Evolutionary conservation across 1,140 invertebrate genomes (phyloP).

Genomic region (Trachelipus rathkii): DNA sequence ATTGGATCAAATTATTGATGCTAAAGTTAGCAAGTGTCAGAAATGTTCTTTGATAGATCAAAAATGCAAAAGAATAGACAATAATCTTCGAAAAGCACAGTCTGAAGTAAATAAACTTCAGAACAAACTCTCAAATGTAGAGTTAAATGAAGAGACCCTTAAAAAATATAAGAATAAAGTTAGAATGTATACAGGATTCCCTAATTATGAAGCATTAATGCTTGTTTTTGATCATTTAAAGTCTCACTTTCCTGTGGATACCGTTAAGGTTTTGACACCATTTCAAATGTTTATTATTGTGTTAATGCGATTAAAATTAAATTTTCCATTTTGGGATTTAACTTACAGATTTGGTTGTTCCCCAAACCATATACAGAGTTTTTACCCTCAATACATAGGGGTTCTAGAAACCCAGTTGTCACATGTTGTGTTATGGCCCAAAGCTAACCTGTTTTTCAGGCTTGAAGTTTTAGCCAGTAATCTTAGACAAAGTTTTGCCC

Average conservation of each 20-base stretch:
- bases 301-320: slow-evolving; percentile 22
- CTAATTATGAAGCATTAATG: slow-evolving; percentile 11
- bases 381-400: slow-evolving; percentile 24
- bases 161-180: slow-evolving; percentile 20
- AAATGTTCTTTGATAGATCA: slow-evolving; percentile 1
- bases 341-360: slow-evolving; percentile 18
- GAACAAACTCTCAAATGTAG: slow-evolving; percentile 14
- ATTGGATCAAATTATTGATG: background rate
- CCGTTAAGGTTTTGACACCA: background rate
- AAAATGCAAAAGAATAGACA: background rate
- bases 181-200: slow-evolving; percentile 25
- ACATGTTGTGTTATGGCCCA: slow-evolving; percentile 24
- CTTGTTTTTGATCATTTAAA: background rate
- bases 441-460: slow-evolving; percentile 18
- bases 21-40: background rate
- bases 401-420: slow-evolving; percentile 19
- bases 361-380: slow-evolving; percentile 16
- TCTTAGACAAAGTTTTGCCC: slow-evolving; percentile 4
- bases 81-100: background rate
- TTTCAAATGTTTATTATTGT: slow-evolving; percentile 25
- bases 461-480: slow-evolving; percentile 16
- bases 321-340: slow-evolving; percentile 24
- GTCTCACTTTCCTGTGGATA: background rate
- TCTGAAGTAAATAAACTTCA: slow-evolving; percentile 19
- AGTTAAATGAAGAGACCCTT: slow-evolving; percentile 23